These are phyloP conservation scores for Drosophila macrospina DNA, from an alignment of 2,888 invertebrate genomes.

Conservation along the genomic window DNA sequence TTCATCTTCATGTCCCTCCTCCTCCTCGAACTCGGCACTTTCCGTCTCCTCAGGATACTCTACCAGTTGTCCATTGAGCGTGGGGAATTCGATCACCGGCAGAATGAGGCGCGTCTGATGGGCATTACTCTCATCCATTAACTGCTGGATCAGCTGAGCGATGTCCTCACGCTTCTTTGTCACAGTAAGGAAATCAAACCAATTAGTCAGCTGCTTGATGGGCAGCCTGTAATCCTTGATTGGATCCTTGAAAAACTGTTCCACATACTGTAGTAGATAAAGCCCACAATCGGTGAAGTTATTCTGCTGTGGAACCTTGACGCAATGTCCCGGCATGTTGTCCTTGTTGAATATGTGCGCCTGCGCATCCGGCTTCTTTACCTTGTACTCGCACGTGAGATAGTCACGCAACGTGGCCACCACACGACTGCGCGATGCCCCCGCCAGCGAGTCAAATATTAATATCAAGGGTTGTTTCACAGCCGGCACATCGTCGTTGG, in stretches of 20 bases:
- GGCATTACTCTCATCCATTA: conserved; percentile 91
- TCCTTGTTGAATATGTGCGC: conserved; percentile 89
- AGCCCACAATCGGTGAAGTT: conserved; percentile 99
- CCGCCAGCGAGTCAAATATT: conserved; percentile 97
- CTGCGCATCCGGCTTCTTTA: conserved; percentile 88
- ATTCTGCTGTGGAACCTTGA: conserved; percentile 98
- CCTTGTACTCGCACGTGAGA: conserved; percentile 93
- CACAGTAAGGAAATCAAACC: conserved; percentile 95
- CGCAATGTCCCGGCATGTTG: conserved; percentile 93
- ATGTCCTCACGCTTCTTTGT: conserved; percentile 95
- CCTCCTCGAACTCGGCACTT: conserved; percentile 86
- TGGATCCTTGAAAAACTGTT: conserved; percentile 96
- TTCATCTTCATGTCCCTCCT: conserved; percentile 86
- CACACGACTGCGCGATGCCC: conserved; percentile 92
- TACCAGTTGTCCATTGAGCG: conserved; percentile 90
- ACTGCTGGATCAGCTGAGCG: conserved; percentile 90
- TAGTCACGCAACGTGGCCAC: conserved; percentile 96
- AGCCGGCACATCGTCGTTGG: conserved; percentile 56
- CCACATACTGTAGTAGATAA: conserved; percentile 97
- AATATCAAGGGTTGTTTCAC: conserved; percentile 92
- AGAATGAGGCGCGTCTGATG: conserved; percentile 86
- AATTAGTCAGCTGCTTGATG: conserved; percentile 92
- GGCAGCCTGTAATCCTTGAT: conserved; percentile 93
- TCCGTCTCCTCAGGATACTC: conserved; percentile 87
- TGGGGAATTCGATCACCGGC: conserved; percentile 91